phyloP scores from a whole-genome alignment of 2,888 invertebrate genomes.

The Tetragonula carbonaria region DNA sequence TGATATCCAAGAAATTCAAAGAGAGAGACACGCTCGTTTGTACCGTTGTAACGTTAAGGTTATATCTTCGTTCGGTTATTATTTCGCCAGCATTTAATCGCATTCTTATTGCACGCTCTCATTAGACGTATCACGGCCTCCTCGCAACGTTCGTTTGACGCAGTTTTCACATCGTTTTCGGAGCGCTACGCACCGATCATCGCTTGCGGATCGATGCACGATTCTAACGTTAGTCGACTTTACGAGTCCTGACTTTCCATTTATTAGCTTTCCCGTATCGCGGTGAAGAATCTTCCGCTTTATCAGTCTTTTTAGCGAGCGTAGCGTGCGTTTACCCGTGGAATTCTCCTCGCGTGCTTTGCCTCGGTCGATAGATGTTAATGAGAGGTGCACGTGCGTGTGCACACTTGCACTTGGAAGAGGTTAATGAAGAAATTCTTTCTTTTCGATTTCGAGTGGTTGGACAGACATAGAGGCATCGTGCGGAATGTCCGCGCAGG shows the following conservation, averaged over 20 bases:
- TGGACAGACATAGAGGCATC: neutral
- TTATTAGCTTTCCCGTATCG: conserved; percentile 24
- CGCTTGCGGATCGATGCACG: neutral
- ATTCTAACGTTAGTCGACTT: conserved; percentile 9
- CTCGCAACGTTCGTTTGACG: conserved; percentile 32
- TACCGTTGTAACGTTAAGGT: conserved; percentile 48
- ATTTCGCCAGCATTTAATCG: conserved; percentile 48
- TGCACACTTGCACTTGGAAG: neutral
- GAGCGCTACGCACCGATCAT: conserved; percentile 7
- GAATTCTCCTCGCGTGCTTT: conserved; percentile 9
- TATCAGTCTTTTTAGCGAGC: neutral
- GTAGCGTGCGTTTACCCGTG: neutral
- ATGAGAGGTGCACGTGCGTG: neutral
- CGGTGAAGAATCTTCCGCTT: conserved; percentile 2
- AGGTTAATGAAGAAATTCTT: conserved; percentile 1
- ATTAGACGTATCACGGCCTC: neutral
- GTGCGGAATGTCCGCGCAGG: neutral
- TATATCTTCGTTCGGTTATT: conserved; percentile 29
- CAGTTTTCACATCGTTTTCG: conserved; percentile 15
- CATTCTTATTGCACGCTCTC: conserved; percentile 41
- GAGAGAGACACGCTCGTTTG: conserved; percentile 5
- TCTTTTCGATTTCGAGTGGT: neutral
- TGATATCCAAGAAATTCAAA: conserved; percentile 36
- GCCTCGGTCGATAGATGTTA: conserved; percentile 3
- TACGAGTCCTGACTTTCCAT: conserved; percentile 15